Evolutionary conservation across 2,888 invertebrate species (phyloP).

Genomic region (Eutolmus rufibarbis): DNA sequence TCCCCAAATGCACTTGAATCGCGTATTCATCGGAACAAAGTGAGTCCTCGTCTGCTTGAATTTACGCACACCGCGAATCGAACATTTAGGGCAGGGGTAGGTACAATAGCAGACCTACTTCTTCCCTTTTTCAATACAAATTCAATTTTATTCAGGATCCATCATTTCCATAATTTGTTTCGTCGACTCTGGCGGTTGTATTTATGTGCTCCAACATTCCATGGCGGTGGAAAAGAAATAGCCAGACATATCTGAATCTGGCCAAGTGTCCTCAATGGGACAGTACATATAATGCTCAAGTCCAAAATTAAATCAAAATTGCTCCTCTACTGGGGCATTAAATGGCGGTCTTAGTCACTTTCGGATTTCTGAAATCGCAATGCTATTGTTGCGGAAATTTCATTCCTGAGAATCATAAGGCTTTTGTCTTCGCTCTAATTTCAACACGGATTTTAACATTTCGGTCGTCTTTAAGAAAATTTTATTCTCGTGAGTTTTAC

Average conservation of each 20-base stretch:
- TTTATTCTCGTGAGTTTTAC: neutral
- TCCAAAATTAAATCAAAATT: neutral
- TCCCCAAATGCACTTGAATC: neutral
- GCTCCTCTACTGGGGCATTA: neutral
- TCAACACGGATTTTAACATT: neutral
- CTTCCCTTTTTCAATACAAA: constrained; percentile 3
- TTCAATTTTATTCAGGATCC: neutral
- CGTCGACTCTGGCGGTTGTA: neutral
- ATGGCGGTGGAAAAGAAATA: neutral
- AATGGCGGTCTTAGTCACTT: neutral
- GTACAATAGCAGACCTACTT: neutral
- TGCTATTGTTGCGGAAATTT: neutral
- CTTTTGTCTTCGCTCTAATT: neutral
- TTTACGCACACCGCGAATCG: neutral
- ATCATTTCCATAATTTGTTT: constrained; percentile 19
- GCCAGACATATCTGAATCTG: neutral
- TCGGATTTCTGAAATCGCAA: neutral
- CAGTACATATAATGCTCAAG: neutral
- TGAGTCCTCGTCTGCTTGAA: neutral
- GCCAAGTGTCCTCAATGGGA: neutral
- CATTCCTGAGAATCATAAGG: neutral
- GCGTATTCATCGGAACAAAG: neutral
- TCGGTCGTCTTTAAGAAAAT: neutral
- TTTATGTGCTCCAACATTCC: neutral
- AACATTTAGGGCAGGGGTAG: neutral